Evolutionary conservation across 2,113 vertebrate species (phyloP), one percentile per base, ranked within the genome.

Genomic region (Etheostoma spectabile): DNA sequence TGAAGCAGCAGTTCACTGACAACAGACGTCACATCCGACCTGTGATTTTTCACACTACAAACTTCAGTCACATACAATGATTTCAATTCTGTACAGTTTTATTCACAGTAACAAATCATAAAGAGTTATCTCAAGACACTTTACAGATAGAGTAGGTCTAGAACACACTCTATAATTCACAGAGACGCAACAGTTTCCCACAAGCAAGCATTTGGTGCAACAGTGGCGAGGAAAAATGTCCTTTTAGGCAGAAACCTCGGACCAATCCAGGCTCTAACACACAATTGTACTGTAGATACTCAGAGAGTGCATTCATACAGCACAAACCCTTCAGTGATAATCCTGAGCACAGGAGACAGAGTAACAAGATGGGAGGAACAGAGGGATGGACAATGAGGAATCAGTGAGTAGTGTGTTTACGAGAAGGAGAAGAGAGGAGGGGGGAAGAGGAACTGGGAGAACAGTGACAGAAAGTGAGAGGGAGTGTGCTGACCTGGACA

Each of bases 1-100:
- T 80, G 13, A 80, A 76, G 77, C 66, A 51, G 78, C 67, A 6
- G 12, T 63, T 78, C 66, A 30, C 3, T 70, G 46, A 53, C 63
- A 30, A 15, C 48, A 33, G 5, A 75, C 35, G 38, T 75, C 51
- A 82, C 70, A 1, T n/a, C 38, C 72, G 63, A 77, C 68, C 53
- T 57, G 30, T 45, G 8, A 22, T 52, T 74, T 5, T 61, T 27
- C 27, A 27, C 27, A 27, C 27, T 2, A 63, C 64, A 56, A 61
- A 68, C 24, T 24, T 22, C 49, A 33, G 46, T 48, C 61, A 57
- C 8, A 38, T 33, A 33, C 27, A 27, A 3, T 27, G 3, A 33
- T 33, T 38, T 10, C 8, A 38, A 10, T 38, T 38, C 5, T 38
- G 10, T 35, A 7, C 35, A 35, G 7, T 35, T 35, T 6, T 8